Percentiles rank a stretch among this genome's conserved stretches.
Conservation (phyloP, 2,888 invertebrate species). For the Neocrepidodera transversa region DNA sequence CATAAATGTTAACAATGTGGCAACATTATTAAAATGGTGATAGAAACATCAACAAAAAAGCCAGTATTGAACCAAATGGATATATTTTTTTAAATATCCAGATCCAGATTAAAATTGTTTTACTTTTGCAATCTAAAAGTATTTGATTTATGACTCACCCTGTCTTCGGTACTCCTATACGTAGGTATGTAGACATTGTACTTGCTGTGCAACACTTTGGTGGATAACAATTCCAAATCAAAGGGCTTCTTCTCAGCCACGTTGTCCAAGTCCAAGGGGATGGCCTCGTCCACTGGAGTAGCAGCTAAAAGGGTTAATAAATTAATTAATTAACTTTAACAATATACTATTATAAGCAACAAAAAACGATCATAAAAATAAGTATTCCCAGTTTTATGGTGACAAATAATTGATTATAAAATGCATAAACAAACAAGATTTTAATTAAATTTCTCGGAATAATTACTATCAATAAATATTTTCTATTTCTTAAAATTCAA, state of each 20-base stretch:
- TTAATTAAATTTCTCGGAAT: neutral
- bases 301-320: constrained; percentile 40
- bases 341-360: too few species aligned
- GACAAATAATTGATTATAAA: neutral
- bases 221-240: constrained; percentile 42
- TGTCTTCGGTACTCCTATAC: constrained; percentile 41
- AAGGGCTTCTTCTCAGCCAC: constrained; percentile 41
- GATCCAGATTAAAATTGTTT: too few species aligned
- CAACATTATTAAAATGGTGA: too few species aligned
- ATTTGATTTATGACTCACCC: constrained; percentile 36
- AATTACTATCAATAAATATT: neutral
- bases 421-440: neutral
- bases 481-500: neutral
- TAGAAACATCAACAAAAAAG: too few species aligned
- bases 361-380: too few species aligned
- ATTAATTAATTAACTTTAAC: too few species aligned
- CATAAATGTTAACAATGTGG: too few species aligned
- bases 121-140: too few species aligned
- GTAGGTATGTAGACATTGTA: constrained; percentile 45
- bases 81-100: too few species aligned
- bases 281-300: constrained; percentile 48
- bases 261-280: constrained; percentile 44
- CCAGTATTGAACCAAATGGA: too few species aligned
- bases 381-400: neutral
- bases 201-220: constrained; percentile 45